Base-by-base conservation (phyloP, 2,888 invertebrate species). In the Melinopterus prodromus region DNA sequence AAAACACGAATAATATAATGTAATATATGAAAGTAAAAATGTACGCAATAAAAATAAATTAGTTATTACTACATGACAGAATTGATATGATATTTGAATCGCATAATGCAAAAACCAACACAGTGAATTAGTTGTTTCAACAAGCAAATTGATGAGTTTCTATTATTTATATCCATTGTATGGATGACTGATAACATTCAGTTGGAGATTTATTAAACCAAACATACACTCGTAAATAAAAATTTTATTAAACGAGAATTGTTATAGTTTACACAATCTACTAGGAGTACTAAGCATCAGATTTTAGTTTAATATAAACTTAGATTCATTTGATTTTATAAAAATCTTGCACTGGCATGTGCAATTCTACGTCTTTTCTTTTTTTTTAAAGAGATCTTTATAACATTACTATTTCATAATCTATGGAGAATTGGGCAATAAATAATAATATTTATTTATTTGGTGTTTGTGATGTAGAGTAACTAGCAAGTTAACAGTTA, bases 271-370 rank as follows among this genome's bases (percentile, higher is more conserved):
- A 26, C 26, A 26, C 26, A 26, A 26, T 26, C 26, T 26, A 26
- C 26, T 26, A 26, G 26, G 26, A 26, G 14, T 26, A 74, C 35
- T 74, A 74, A 16, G 36, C 74, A 35, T 74, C 26, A 74, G 26
- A 72, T 38, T 77, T 16, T 70, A 71, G 80, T 80, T 80, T 78
- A 80, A 80, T 80, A 78, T 80, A 80, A 80, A 80, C 80, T 80
- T 53, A 78, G 75, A 37, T 71, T 75, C 26, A 12, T 35, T 80
- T 53, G 80, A 80, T 80, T 80, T 80, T 76, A 80, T 69, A 78
- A 80, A 80, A 80, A 80, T 78, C 80, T 71, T 69, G 14, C 26
- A 53, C 80, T 71, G 35, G 14, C 26, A 53, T 53, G 53, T 53
- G 53, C 12, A 53, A 53, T 53, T 53, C 53, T 53, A 7, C 12